Conservation (phyloP, 1,140 invertebrate species). For the Eubasilissa regina region DNA sequence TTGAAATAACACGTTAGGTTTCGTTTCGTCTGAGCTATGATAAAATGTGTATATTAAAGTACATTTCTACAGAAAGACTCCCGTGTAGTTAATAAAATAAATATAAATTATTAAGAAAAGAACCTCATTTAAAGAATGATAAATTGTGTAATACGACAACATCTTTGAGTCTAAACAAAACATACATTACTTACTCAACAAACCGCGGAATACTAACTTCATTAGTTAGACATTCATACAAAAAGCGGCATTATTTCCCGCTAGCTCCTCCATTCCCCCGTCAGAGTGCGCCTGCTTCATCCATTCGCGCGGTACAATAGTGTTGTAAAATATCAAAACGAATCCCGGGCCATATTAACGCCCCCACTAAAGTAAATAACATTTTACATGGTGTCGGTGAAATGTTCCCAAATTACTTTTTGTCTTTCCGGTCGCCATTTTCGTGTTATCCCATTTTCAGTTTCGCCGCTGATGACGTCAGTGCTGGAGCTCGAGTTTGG, state of each 20-base stretch:
- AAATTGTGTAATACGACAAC: not conserved
- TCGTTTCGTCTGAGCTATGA: too few relatives aligned
- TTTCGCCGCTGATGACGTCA: not conserved
- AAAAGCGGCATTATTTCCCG: slow-evolving; percentile 34
- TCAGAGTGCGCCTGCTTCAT: not conserved
- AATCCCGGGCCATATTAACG: slow-evolving; percentile 30
- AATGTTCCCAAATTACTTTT: slow-evolving; percentile 46
- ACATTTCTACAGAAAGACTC: too few relatives aligned
- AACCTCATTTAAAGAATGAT: too few relatives aligned
- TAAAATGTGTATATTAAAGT: too few relatives aligned
- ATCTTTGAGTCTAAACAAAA: slow-evolving; percentile 14
- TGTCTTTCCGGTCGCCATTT: slow-evolving; percentile 37
- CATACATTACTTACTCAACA: slow-evolving; percentile 30
- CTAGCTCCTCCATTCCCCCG: not conserved
- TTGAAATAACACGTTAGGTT: too few relatives aligned
- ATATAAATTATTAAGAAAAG: too few relatives aligned
- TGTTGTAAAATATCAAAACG: slow-evolving; percentile 28
- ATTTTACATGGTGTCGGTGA: slow-evolving; percentile 31
- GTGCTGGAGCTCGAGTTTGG: not conserved
- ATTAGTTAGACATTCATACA: slow-evolving; percentile 39
- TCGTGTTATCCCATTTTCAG: slow-evolving; percentile 3
- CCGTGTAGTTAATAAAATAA: too few relatives aligned
- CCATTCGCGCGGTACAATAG: not conserved
- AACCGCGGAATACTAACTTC: slow-evolving; percentile 18
- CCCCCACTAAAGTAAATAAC: slow-evolving; percentile 32